Conservation (phyloP, 2,888 invertebrate species). For the Tanytarsus gracilentus region DNA sequence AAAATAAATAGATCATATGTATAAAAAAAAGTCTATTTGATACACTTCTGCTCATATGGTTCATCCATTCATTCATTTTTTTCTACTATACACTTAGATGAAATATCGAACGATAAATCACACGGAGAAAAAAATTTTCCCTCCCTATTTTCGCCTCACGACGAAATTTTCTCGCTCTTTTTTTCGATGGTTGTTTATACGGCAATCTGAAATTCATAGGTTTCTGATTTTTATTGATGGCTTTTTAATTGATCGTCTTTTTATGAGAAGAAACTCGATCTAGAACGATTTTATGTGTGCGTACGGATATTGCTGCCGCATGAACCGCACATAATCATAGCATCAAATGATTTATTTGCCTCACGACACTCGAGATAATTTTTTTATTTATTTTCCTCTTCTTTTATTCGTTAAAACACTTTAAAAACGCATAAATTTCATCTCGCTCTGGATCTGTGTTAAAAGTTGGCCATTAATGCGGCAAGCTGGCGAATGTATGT, state of each 20-base stretch:
- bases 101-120: slow-evolving; percentile 15
- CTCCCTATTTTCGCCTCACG: neutral
- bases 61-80: neutral
- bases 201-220: slow-evolving; percentile 26
- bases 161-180: no score
- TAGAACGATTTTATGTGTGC: neutral
- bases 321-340: no score
- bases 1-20: slow-evolving; percentile 1
- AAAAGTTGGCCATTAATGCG: no score
- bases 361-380: slow-evolving; percentile 8
- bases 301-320: neutral
- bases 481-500: neutral
- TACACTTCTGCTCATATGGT: slow-evolving; percentile 3
- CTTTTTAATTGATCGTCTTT: slow-evolving; percentile 21
- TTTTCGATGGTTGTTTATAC: neutral
- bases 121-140: slow-evolving; percentile 1
- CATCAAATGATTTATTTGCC: slow-evolving; percentile 8
- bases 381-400: slow-evolving; percentile 1
- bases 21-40: no score
- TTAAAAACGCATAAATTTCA: slow-evolving; percentile 26
- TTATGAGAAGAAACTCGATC: neutral
- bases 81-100: neutral
- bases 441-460: neutral
- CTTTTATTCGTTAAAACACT: slow-evolving; percentile 9
- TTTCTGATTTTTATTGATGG: slow-evolving; percentile 25